Evolutionary conservation across 2,797 vertebrate species (phyloP).

Genomic region (Zenarchopterus dispar): DNA sequence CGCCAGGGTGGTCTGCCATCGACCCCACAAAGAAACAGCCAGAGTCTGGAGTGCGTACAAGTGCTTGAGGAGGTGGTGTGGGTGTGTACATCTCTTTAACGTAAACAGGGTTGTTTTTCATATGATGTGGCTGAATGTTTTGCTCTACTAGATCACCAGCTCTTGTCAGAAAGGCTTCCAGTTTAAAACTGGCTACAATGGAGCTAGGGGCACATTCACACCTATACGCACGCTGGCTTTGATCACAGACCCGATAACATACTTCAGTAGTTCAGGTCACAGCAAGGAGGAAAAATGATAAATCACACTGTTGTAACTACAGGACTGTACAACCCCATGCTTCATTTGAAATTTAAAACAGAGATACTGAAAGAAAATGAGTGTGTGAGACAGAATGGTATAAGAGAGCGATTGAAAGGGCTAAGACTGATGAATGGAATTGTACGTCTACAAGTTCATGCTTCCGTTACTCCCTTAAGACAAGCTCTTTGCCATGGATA

Average conservation of each 20-base stretch:
- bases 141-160: slow-evolving; percentile 69
- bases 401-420: slow-evolving; percentile 36
- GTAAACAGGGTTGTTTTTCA: slow-evolving; percentile 51
- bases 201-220: slow-evolving; percentile 75
- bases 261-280: slow-evolving; percentile 68
- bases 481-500: slow-evolving; percentile 53
- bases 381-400: slow-evolving; percentile 41
- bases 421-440: slow-evolving; percentile 65
- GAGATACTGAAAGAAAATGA: slow-evolving; percentile 41
- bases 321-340: slow-evolving; percentile 55
- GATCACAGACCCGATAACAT: slow-evolving; percentile 68
- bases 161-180: slow-evolving; percentile 64
- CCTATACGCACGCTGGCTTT: slow-evolving; percentile 61
- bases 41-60: slow-evolving; percentile 34
- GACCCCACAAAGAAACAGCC: slow-evolving; percentile 26
- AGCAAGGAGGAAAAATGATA: slow-evolving; percentile 68
- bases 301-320: slow-evolving; percentile 71
- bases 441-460: slow-evolving; percentile 64
- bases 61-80: slow-evolving; percentile 27
- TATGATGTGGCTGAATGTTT: slow-evolving; percentile 72
- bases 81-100: slow-evolving; percentile 24
- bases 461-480: slow-evolving; percentile 64
- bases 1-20: slow-evolving; percentile 69
- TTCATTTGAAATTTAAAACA: slow-evolving; percentile 61
- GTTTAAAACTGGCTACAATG: slow-evolving; percentile 67